Conservation (phyloP, 1,140 invertebrate genomes). For the Tetramorium alpestre region DNA sequence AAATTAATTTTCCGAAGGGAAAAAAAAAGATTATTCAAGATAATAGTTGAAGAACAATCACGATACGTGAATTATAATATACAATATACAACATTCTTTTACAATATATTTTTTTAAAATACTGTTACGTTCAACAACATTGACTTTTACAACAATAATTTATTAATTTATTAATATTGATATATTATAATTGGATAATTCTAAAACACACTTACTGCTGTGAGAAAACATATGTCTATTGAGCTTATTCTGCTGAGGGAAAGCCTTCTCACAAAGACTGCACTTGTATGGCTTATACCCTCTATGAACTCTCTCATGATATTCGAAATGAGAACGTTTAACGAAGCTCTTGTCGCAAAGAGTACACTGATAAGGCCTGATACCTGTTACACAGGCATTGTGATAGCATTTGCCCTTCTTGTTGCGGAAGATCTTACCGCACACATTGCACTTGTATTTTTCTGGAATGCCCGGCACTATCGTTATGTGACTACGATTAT, state of each 20-base stretch:
- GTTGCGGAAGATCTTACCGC: constrained; percentile 79
- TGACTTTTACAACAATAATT: neutral
- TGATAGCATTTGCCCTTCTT: constrained; percentile 82
- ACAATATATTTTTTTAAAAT: too few species aligned
- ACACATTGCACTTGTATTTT: constrained; percentile 79
- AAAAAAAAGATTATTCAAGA: constrained; percentile 4
- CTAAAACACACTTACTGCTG: constrained; percentile 70
- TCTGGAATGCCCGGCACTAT: constrained; percentile 76
- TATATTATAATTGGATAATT: constrained; percentile 6
- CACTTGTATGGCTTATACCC: constrained; percentile 93
- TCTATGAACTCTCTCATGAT: constrained; percentile 89
- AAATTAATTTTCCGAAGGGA: neutral
- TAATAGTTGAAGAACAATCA: neutral
- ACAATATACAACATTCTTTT: too few species aligned
- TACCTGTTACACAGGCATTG: constrained; percentile 79
- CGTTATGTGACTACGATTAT: constrained; percentile 79
- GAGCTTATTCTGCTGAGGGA: constrained; percentile 86
- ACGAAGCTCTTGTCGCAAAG: constrained; percentile 81
- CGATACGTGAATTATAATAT: neutral
- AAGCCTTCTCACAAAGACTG: constrained; percentile 88
- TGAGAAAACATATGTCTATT: constrained; percentile 92
- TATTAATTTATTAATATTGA: neutral
- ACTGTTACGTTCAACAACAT: too few species aligned
- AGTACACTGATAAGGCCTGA: constrained; percentile 80
- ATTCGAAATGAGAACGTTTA: constrained; percentile 83